Evolutionary conservation across 2,113 vertebrate genomes (phyloP).

Genomic region (Ellobius talpinus): DNA sequence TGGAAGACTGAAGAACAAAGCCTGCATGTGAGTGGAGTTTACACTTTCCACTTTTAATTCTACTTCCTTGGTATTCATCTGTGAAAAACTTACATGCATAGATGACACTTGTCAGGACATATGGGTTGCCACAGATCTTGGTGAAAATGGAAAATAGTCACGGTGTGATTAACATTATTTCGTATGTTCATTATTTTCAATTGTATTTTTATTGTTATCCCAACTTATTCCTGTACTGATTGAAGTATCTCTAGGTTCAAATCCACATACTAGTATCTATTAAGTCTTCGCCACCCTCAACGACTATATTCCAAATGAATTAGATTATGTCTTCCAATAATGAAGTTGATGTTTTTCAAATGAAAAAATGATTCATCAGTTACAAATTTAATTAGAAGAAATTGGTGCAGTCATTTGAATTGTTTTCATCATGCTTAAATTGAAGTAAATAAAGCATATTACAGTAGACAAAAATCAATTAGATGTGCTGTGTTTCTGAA

Average conservation of each 20-base stretch:
- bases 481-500: neutral
- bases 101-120: neutral
- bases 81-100: neutral
- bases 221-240: neutral
- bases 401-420: neutral
- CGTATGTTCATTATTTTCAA: neutral
- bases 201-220: neutral
- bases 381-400: constrained; percentile 1
- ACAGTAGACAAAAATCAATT: neutral
- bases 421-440: neutral
- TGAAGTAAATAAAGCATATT: constrained; percentile 1
- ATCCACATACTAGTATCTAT: neutral
- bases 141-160: neutral
- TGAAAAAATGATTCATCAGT: neutral
- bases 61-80: neutral
- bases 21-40: accelerated
- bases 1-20: neutral
- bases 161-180: neutral
- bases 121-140: accelerated
- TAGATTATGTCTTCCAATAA: neutral
- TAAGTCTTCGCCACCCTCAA: neutral
- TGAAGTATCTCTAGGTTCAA: neutral
- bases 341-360: neutral
- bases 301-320: neutral
- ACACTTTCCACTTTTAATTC: neutral